Conservation (phyloP, 2,113 vertebrate species). For the Osmerus eperlanus region DNA sequence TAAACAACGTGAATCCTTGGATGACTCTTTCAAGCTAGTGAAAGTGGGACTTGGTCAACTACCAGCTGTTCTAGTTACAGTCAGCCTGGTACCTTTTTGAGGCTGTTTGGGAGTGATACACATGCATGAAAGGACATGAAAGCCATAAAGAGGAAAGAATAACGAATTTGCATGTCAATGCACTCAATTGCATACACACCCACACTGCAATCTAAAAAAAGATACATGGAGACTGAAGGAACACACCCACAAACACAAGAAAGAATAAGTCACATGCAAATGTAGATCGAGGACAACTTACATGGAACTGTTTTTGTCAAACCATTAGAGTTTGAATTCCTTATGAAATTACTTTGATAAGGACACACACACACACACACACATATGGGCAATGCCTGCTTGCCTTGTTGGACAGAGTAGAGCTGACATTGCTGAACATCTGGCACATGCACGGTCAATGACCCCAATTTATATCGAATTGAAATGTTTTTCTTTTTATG, state of each 20-base stretch:
- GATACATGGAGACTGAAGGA: neutral
- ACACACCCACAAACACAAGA: neutral
- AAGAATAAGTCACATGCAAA: neutral
- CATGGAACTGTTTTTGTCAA: too few species aligned
- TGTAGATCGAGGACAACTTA: neutral
- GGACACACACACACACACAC: neutral
- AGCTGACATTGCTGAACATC: constrained; percentile 28
- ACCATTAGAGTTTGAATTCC: too few species aligned
- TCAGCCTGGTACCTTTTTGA: constrained; percentile 17
- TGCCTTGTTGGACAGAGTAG: neutral
- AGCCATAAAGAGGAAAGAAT: neutral
- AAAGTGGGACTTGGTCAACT: constrained; percentile 27
- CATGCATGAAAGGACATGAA: neutral
- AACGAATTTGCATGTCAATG: neutral
- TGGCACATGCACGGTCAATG: constrained; percentile 24
- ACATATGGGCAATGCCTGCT: neutral
- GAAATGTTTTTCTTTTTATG: constrained; percentile 32
- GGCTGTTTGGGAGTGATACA: neutral
- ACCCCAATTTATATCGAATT: constrained; percentile 33
- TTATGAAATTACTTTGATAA: too few species aligned
- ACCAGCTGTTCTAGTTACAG: constrained; percentile 21
- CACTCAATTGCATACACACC: neutral
- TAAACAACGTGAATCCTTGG: constrained; percentile 16
- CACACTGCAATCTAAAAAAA: neutral
- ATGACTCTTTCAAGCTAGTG: constrained; percentile 14